Percentiles rank a stretch among this genome's conserved stretches.
Conservation (phyloP, 1,140 invertebrate species). For the Cyclina sinensis region DNA sequence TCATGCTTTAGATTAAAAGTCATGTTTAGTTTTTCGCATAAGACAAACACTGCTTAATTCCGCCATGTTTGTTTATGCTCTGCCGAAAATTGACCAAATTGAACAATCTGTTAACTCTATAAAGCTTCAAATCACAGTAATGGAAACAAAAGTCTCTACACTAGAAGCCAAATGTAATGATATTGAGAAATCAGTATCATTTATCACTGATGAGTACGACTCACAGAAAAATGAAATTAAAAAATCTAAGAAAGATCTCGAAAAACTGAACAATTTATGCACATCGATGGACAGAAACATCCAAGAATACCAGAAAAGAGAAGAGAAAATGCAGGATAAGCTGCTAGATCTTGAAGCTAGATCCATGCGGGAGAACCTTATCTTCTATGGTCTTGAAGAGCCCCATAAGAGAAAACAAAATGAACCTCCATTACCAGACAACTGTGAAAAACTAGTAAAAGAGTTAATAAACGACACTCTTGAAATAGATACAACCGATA, state of each 20-base stretch:
- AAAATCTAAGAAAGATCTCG: not conserved
- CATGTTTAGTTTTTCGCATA: too few species aligned
- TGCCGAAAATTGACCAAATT: conserved; percentile 20
- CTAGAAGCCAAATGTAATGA: conserved; percentile 1
- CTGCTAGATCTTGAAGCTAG: not conserved
- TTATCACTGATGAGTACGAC: conserved; percentile 20
- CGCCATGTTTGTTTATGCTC: too few species aligned
- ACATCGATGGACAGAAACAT: too few species aligned
- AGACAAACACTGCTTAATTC: too few species aligned
- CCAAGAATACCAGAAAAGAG: not conserved
- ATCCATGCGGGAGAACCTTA: conserved; percentile 33
- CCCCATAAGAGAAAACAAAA: not conserved
- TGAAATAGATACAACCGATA: not conserved
- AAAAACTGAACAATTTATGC: not conserved
- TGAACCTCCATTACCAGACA: not conserved
- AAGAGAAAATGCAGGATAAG: not conserved
- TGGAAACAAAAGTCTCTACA: conserved; percentile 4
- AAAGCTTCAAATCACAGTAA: not conserved
- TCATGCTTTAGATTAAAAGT: too few species aligned
- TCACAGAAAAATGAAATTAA: not conserved
- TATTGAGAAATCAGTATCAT: not conserved
- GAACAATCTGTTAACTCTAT: not conserved
- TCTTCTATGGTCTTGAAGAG: conserved; percentile 13
- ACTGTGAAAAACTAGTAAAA: not conserved
- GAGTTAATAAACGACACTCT: not conserved